phyloP scores from a whole-genome alignment of 2,113 vertebrate species.

The Ammodytes dubius region DNA sequence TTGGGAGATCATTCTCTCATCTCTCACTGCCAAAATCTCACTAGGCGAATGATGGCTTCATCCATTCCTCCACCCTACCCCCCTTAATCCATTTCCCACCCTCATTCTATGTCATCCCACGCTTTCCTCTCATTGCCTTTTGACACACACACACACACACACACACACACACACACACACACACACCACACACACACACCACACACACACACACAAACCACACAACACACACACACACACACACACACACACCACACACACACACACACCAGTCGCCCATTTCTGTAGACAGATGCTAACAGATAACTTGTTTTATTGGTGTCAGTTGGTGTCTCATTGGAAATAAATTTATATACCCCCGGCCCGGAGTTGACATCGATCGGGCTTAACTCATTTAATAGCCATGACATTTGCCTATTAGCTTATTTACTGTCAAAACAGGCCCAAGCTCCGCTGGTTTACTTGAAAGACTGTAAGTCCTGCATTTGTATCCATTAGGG shows the following conservation, averaged over 20 bases:
- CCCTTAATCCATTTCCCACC: conserved; percentile 47
- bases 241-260: conserved; percentile 1
- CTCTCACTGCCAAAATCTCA: conserved; percentile 67
- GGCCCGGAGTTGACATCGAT: conserved; percentile 72
- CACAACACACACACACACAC: not conserved
- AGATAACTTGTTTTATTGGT: conserved; percentile 75
- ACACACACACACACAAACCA: conserved; percentile 21
- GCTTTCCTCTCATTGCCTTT: conserved; percentile 53
- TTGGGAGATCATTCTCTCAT: conserved; percentile 75
- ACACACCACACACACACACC: not conserved
- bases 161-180: not conserved
- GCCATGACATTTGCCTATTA: conserved; percentile 77
- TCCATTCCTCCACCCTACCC: conserved; percentile 59
- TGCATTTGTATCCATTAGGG: conserved; percentile 54
- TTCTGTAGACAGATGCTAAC: conserved; percentile 70
- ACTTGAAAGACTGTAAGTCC: conserved; percentile 64
- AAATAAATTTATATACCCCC: conserved; percentile 77
- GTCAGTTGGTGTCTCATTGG: conserved; percentile 73
- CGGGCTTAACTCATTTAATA: conserved; percentile 78
- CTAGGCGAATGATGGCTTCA: conserved; percentile 71
- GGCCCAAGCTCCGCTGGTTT: conserved; percentile 47
- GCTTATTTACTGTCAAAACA: conserved; percentile 78
- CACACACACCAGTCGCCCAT: conserved; percentile 10
- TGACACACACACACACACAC: conserved; percentile 4
- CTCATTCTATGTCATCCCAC: conserved; percentile 61